Base-by-base conservation (phyloP, 1,140 invertebrate genomes). In the Drosophila kanapiae region DNA sequence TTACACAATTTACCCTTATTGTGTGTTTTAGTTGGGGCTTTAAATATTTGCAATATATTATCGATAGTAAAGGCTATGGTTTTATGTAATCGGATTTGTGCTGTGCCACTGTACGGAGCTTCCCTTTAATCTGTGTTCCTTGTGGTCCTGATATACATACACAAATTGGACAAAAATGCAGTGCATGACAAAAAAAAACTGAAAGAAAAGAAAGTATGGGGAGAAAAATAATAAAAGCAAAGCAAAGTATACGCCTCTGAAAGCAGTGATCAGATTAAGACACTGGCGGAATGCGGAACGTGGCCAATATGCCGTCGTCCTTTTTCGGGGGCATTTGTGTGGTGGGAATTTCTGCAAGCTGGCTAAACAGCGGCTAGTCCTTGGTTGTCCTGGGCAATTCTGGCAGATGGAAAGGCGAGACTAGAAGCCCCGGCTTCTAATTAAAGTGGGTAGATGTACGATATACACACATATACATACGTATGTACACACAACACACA, bases 111-210 rank as follows among this genome's bases (percentile, higher is more conserved):
- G 43, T n/a, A n/a, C n/a, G n/a, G n/a, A 23, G 43, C 18, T 13
- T 40, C 9, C 45, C 35, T 35, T 35, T 18, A 48, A 53, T 23
- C 45, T 53, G 35, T 56, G 35, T 6, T 23, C 35, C 42, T 31
- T n/a, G 42, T 14, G 43, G 8, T 27, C 9, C 23, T n/a, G 51
- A 62, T 40, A 38, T 43, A 65, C 65, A 64, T 64, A 75, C 77
- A 80, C 78, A 80, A 80, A 80, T 80, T 75, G 78, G 33, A 68
- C 37, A 47, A 68, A 69, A 80, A 49, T 80, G 78, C 78, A 80
- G 57, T 69, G 70, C 78, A 63, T 80, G 78, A 68, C 53, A 23
- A 60, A 78, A 78, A 60, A 27, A 29, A 49, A 43, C 13, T 3
- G 16, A 23, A 9, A 10, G 14, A 54, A 37, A 18, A 53, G 16